Evolutionary conservation across 2,888 invertebrate genomes (phyloP), one percentile per base, ranked within the genome.

Genomic region (Anagyrus pseudococci): DNA sequence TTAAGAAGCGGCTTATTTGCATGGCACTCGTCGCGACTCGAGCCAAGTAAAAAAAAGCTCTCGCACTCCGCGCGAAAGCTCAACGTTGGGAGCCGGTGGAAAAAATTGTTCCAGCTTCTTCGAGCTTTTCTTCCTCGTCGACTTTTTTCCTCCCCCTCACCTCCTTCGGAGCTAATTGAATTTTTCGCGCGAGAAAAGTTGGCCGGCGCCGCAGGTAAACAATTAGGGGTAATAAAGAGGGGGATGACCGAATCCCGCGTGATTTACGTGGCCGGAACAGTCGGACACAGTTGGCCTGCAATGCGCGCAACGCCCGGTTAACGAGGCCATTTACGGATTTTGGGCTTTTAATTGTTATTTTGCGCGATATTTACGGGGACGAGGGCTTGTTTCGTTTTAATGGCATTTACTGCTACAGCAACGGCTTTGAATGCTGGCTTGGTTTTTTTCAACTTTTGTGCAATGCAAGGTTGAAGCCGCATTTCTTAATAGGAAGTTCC

Each of bases 21-120:
- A 71, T 72, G 72, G 64, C 70, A 72, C 70, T 73, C 71, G 73
- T 75, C 70, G 69, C 64, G 70, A 72, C 62, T 67, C 67, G 6
- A 25, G 17, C 29, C 2, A 22, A n/a, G 40, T 22, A 33, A 13
- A 7, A n/a, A 3, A 2, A 25, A 46, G 47, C 23, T 41, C 29
- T 41, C n/a, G n/a, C n/a, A n/a, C 44, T 46, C 56, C n/a, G 8
- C 33, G 29, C 41, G n/a, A 20, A 20, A 4, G 17, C 20, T 33
- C 15, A n/a, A n/a, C n/a, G n/a, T n/a, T n/a, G n/a, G n/a, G 23
- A 6, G 20, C n/a, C 6, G 8, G n/a, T 4, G 23, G 1, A 19
- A 47, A 54, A 58, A 49, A 43, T 26, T 19, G 37, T 15, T 55
- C 43, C 37, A 37, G 33, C 8, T 37, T 15, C 33, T 37, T 8